Percentiles rank a stretch among this genome's conserved stretches.
Evolutionary conservation across 2,888 invertebrate genomes (phyloP).

Genomic region (Dusona sp.): DNA sequence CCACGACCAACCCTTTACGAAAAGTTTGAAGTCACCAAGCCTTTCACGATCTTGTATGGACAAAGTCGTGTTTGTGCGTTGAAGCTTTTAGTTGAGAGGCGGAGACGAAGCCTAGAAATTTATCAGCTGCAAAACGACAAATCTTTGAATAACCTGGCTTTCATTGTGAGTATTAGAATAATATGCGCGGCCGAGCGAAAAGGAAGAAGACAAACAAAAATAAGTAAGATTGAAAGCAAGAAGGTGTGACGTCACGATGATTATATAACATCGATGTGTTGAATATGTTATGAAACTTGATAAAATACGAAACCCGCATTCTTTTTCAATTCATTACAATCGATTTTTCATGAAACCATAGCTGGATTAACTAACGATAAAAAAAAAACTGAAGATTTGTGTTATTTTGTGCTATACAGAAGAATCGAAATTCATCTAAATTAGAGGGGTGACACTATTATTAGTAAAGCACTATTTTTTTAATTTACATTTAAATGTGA

Average conservation of each 20-base stretch:
- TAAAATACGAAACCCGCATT: background rate
- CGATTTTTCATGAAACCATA: too few relatives aligned
- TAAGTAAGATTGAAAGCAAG: background rate
- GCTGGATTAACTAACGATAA: too few relatives aligned
- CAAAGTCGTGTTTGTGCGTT: slow-evolving; percentile 59
- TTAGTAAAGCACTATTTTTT: too few relatives aligned
- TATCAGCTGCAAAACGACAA: slow-evolving; percentile 44
- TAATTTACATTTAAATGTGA: too few relatives aligned
- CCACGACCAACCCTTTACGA: slow-evolving; percentile 77
- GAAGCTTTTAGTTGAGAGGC: slow-evolving; percentile 2
- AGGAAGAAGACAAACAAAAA: background rate
- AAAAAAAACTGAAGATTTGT: background rate
- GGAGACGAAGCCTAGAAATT: slow-evolving; percentile 56
- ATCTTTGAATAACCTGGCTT: slow-evolving; percentile 6
- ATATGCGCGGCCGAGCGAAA: background rate
- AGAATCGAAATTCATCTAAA: background rate
- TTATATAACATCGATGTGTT: background rate
- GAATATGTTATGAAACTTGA: background rate
- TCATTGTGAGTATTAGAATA: slow-evolving; percentile 9
- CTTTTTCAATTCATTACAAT: background rate
- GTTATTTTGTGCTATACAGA: too few relatives aligned
- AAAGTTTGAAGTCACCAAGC: slow-evolving; percentile 77
- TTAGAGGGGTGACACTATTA: background rate
- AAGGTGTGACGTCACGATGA: background rate
- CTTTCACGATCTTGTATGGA: slow-evolving; percentile 64